Evolutionary conservation across 2,797 vertebrate species (phyloP), one percentile per base, ranked within the genome.

Genomic region (Liparis tanakae): DNA sequence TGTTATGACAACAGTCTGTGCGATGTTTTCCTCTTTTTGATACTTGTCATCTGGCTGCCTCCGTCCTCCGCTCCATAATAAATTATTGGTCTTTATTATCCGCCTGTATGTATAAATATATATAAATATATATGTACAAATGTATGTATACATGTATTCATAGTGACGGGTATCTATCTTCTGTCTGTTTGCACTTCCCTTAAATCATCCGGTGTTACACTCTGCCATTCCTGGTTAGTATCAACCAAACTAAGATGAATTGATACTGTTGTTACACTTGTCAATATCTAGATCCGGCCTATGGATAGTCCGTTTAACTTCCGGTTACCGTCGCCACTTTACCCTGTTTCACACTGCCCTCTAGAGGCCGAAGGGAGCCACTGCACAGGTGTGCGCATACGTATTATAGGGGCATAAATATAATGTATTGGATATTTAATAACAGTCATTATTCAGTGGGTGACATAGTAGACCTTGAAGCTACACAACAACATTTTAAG

Each of bases 1-100:
- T 94, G 93, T 93, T 94, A 91, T 94, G 93, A 94, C 92, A 94
- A 93, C 92, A 93, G 91, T 89, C 90, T 93, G 92, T 91, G 88
- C 84, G 86, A 88, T 92, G 85, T 89, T 92, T 88, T 83, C 88
- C 79, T 85, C 75, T 85, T 87, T 92, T 90, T 90, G 89, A 91
- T 89, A 89, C 82, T 88, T 87, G 88, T 92, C 91, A 88, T 85
- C 86, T 58, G 69, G 73, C 76, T 76, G 70, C 75, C 69, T 88
- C 78, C 44, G 34, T 82, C 75, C 63, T 73, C 54, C 62, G 54
- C 72, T 81, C 72, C 59, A 60, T 66, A 73, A 72, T 78, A 78
- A 78, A 84, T 63, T 17, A 59, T 8, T n/a, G 17, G 5, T 43
- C 46, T 80, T 82, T 78, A 65, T 71, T 77, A 79, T 79, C 71